phyloP scores from a whole-genome alignment of 2,113 vertebrate species.

The Scomber scombrus region DNA sequence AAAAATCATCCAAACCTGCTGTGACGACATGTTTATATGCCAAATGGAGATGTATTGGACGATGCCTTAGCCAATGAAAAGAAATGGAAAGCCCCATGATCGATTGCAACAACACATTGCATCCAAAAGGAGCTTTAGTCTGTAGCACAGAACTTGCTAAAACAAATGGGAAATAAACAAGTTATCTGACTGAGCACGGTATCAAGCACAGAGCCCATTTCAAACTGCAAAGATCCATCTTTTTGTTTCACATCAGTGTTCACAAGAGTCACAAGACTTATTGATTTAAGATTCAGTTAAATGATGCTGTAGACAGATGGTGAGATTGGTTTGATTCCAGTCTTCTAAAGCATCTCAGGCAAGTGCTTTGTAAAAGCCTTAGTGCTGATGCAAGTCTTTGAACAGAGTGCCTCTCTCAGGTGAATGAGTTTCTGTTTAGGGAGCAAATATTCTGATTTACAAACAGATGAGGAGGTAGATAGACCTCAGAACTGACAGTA shows the following conservation, averaged over 20 bases:
- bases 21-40: constrained; percentile 13
- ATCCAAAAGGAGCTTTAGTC: constrained; percentile 32
- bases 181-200: constrained; percentile 7
- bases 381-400: constrained; percentile 7
- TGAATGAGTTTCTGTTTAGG: not conserved
- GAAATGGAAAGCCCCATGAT: constrained; percentile 45
- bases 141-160: constrained; percentile 5
- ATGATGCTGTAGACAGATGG: constrained; percentile 40
- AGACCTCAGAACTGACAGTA: not conserved
- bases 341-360: not conserved
- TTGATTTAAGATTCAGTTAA: constrained; percentile 7
- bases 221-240: constrained; percentile 14
- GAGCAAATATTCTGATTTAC: constrained; percentile 26
- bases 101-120: constrained; percentile 17
- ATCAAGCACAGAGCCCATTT: constrained; percentile 5
- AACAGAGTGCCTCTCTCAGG: constrained; percentile 11
- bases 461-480: constrained; percentile 27
- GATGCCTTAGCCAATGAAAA: constrained; percentile 45
- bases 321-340: not conserved
- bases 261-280: not conserved
- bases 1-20: not conserved
- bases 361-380: constrained; percentile 6
- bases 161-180: constrained; percentile 46
- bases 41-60: constrained; percentile 43
- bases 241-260: too few relatives aligned